Evolutionary conservation across 2,888 invertebrate genomes (phyloP), one percentile per base, ranked within the genome.

Genomic region (Microctonus hyperodae): DNA sequence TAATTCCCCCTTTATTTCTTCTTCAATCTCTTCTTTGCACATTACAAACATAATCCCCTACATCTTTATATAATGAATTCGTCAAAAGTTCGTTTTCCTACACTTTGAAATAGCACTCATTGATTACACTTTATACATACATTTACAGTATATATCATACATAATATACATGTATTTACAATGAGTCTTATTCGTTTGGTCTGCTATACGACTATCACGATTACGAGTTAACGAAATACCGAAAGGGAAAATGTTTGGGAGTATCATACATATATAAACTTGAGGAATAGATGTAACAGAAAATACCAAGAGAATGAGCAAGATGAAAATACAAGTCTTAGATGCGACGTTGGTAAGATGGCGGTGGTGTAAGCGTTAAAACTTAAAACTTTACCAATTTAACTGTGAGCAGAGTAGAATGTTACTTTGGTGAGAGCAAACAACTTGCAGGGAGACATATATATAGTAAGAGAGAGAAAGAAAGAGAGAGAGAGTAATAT

Each of bases 351-450:
- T 53, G 35, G 62, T 35, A 53, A 33, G 53, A 53, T 37, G 58
- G 40, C 13, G 58, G 58, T 65, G 66, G 57, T 65, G 56, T 68
- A 70, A 71, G 71, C 70, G 71, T 70, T 73, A 71, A 70, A 73
- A 73, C 73, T 73, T 73, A 68, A 71, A 73, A 73, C 73, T 73
- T 73, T 73, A 69, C 73, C 73, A 73, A 73, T 73, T 73, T 73
- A 72, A 73, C 73, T 71, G 73, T 68, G 69, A 70, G 64, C 69
- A 23, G 71, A 71, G 70, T 73, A 70, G 73, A 71, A 73, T 73
- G 70, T 73, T 71, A 71, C 69, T 68, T 58, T 55, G 44, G 60
- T 35, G 53, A 63, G 64, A 67, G 69, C 69, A 72, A 71, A 72
- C 70, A 73, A 73, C 70, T 73, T 69, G 64, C 65, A 56, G 31